Percentiles rank a stretch among this genome's conserved stretches.
Conservation (phyloP, 2,113 vertebrate species). For the Pomatostomus ruficeps region DNA sequence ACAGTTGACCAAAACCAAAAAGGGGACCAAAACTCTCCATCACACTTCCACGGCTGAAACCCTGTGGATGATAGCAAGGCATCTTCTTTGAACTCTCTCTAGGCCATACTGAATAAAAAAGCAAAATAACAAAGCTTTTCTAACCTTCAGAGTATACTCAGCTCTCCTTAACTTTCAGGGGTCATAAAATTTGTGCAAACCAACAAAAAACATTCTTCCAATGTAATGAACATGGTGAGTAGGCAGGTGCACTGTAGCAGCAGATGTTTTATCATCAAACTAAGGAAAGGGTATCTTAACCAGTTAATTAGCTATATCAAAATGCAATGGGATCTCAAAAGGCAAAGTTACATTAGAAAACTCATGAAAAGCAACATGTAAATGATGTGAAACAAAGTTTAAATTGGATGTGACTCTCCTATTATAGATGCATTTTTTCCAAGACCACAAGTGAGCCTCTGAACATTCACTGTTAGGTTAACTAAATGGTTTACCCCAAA, state of each 20-base stretch:
- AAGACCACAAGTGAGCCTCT: rapidly evolving
- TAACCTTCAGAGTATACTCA: not conserved
- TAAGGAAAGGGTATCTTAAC: not conserved
- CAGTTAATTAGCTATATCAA: not conserved
- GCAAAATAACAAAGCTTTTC: not conserved
- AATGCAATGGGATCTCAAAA: not conserved
- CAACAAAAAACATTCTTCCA: not conserved
- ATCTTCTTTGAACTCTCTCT: not conserved
- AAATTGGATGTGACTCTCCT: not conserved
- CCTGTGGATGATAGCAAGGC: rapidly evolving
- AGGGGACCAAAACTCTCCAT: not conserved
- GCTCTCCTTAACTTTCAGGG: not conserved
- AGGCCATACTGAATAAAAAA: not conserved
- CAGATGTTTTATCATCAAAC: not conserved
- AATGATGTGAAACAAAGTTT: not conserved
- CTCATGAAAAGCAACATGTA: not conserved
- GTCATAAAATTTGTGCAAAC: not conserved
- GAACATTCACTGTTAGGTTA: not conserved
- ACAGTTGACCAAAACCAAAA: not conserved
- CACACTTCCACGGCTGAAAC: not conserved
- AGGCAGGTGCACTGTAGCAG: not conserved
- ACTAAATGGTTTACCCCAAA: not conserved
- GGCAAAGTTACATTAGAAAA: not conserved
- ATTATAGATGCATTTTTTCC: not conserved
- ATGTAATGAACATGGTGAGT: not conserved